Percentiles rank a stretch among this genome's conserved stretches.
These are phyloP conservation scores for Podargus strigoides DNA, from an alignment of 2,797 vertebrate species.

Conservation along the genomic window DNA sequence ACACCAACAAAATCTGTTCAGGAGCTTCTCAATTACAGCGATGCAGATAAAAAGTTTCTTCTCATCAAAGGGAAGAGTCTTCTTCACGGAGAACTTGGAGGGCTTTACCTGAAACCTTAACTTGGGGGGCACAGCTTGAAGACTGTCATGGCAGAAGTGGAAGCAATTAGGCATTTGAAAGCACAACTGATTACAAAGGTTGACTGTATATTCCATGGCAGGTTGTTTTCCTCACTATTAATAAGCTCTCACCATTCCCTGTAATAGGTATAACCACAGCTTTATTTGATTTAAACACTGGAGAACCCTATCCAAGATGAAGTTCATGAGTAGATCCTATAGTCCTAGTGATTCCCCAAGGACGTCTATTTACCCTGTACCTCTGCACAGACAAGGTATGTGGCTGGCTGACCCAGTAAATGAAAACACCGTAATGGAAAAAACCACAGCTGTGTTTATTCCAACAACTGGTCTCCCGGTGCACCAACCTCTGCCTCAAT, in stretches of 20 bases:
- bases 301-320: not conserved
- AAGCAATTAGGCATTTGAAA: not conserved
- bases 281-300: conserved; percentile 10
- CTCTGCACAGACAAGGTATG: not conserved
- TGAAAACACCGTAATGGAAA: not conserved
- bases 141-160: not conserved
- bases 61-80: not conserved
- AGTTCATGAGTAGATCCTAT: not conserved
- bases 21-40: not conserved
- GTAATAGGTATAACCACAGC: not conserved
- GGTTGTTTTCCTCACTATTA: not conserved
- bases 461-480: not conserved
- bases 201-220: not conserved
- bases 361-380: not conserved
- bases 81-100: not conserved
- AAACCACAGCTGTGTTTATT: conserved; percentile 43
- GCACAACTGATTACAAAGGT: not conserved
- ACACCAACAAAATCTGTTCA: not conserved
- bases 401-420: not conserved
- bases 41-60: not conserved
- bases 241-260: not conserved
- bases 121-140: not conserved
- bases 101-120: not conserved
- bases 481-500: not conserved
- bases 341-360: not conserved